These are phyloP conservation scores for Danionella dracula DNA, from an alignment of 2,797 vertebrate genomes.

Conservation along the genomic window DNA sequence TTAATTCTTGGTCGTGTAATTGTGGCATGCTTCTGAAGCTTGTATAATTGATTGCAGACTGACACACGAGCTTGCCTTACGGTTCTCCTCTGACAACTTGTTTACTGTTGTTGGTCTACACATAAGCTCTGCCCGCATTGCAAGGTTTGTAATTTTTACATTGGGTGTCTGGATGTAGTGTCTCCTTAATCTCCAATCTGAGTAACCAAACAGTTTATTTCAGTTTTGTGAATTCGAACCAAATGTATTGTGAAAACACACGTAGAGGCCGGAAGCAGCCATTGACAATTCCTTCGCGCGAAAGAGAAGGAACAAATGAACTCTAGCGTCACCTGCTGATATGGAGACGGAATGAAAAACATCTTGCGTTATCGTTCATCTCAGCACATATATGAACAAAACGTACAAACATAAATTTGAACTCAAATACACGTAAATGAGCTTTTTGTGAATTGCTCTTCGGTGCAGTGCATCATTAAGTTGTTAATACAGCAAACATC, in stretches of 20 bases:
- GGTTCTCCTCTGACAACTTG: constrained; percentile 11
- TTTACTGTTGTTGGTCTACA: constrained; percentile 39
- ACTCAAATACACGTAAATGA: too few relatives aligned
- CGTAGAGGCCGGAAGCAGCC: background rate
- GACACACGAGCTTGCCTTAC: background rate
- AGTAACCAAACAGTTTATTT: too few relatives aligned
- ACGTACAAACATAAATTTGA: too few relatives aligned
- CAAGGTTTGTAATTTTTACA: constrained; percentile 21
- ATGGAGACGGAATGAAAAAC: background rate
- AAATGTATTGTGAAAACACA: too few relatives aligned
- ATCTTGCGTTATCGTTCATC: background rate
- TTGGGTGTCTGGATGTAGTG: background rate
- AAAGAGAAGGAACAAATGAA: background rate
- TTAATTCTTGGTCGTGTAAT: background rate
- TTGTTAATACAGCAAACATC: too few relatives aligned
- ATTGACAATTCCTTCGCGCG: background rate
- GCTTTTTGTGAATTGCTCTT: too few relatives aligned
- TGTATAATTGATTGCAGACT: background rate
- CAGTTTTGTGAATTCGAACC: too few relatives aligned
- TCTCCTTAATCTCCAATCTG: background rate
- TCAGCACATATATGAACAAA: too few relatives aligned
- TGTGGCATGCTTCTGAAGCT: background rate
- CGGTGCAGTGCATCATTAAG: too few relatives aligned
- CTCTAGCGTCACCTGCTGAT: constrained; percentile 8
- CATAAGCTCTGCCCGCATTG: constrained; percentile 2